Evolutionary conservation across 2,113 vertebrate species (phyloP), one percentile per base, ranked within the genome.

Genomic region (Oryzias woworae): DNA sequence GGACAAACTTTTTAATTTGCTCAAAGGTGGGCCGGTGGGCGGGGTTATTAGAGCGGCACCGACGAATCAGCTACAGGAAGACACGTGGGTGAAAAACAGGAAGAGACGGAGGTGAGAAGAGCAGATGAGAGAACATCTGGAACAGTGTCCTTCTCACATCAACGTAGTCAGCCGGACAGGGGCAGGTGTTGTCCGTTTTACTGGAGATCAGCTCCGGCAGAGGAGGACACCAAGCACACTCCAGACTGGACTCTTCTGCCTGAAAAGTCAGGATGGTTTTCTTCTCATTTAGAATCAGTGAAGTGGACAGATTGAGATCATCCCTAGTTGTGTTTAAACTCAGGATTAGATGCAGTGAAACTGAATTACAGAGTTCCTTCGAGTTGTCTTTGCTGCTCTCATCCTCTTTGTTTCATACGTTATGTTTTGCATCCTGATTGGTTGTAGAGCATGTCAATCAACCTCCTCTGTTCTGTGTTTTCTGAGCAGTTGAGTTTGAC

Each of bases 1-100:
- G 78, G 45, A 94, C 89, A 81, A 93, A 91, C 80, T 95, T 95
- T 82, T 85, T 94, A 53, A 93, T 83, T 80, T 96, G 93, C 26
- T 95, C 92, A 80, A 95, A 96, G 1, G 89, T 92, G 28, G 91
- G 94, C 50, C 94, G 91, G 66, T 94, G 92, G 49, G 71, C 24
- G 57, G 94, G 90, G 62, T 92, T 95, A 60, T 84, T 86, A 71
- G 92, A 89, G 75, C 93, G 91, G 51, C 90, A 95, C 47, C 80
- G 89, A 3, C 92, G 87, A 56, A 95, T 95, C 71, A 96, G 88
- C 92, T 94, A 66, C 2, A 49, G 56, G 20, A 47, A 49, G 73
- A 88, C 20, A 36, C 7, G 20, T 0, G 13, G 48, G 68, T 59
- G 56, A 64, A 46, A 59, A 55, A 1, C 26, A 1, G n/a, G 16